These are phyloP conservation scores for Erebia palarica DNA, from an alignment of 2,888 invertebrate genomes.

Conservation along the genomic window DNA sequence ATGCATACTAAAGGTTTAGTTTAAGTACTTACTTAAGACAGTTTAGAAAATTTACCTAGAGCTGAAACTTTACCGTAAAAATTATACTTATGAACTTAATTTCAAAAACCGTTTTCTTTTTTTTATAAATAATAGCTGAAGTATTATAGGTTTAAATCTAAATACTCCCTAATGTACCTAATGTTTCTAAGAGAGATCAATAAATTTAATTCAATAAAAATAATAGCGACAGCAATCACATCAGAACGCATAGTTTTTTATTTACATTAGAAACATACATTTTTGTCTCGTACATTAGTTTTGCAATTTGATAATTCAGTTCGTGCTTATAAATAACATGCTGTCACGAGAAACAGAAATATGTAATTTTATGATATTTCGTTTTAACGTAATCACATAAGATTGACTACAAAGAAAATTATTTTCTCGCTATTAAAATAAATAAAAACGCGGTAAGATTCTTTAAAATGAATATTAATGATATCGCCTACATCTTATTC, in stretches of 20 bases:
- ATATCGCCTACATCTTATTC: not conserved
- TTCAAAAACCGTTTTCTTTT: too few relatives aligned
- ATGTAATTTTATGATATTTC: constrained; percentile 24
- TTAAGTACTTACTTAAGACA: not conserved
- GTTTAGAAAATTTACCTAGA: too few relatives aligned
- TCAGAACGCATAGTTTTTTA: constrained; percentile 1
- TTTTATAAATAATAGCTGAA: too few relatives aligned
- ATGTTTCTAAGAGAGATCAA: not conserved
- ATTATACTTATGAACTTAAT: too few relatives aligned
- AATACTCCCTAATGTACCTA: not conserved
- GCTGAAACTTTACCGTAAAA: too few relatives aligned
- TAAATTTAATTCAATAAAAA: constrained; percentile 45
- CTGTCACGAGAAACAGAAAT: constrained; percentile 29
- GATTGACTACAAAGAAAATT: constrained; percentile 12
- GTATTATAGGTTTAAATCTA: not conserved
- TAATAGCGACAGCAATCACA: constrained; percentile 51
- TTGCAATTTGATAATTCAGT: constrained; percentile 24
- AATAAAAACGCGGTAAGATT: not conserved
- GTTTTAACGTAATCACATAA: constrained; percentile 23
- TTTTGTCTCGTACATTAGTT: constrained; percentile 23
- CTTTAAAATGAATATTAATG: too few relatives aligned
- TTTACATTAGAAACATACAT: constrained; percentile 25
- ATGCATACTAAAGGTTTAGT: constrained; percentile 37
- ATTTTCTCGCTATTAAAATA: not conserved
- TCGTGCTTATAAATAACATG: constrained; percentile 28